phyloP scores from a whole-genome alignment of 1,140 invertebrate genomes.

The Stegodyphus mimosarum region DNA sequence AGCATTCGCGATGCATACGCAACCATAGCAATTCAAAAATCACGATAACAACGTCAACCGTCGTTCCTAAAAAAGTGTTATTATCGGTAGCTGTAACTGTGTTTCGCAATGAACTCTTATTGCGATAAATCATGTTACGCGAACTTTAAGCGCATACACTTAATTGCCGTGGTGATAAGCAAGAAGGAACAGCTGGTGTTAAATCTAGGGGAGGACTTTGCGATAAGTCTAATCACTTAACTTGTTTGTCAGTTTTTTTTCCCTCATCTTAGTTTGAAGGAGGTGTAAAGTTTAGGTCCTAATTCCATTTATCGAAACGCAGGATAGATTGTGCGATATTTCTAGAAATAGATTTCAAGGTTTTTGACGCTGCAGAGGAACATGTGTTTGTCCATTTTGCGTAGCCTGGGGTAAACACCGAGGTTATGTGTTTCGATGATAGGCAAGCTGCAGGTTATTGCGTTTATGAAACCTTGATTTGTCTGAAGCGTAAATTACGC shows the following conservation, averaged over 20 bases:
- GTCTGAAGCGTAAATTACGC: no score
- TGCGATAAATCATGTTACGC: not conserved
- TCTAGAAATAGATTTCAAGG: no score
- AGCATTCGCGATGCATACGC: no score
- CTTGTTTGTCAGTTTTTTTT: not conserved
- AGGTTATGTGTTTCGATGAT: no score
- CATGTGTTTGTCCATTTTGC: no score
- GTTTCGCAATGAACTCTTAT: not conserved
- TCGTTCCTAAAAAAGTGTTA: not conserved
- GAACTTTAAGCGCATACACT: not conserved
- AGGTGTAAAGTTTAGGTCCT: slow-evolving; percentile 18
- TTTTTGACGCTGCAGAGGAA: no score
- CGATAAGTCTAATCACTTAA: not conserved
- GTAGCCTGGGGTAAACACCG: no score
- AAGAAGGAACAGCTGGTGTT: not conserved
- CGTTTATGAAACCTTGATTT: no score
- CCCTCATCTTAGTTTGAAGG: not conserved
- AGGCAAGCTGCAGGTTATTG: no score
- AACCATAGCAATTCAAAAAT: no score
- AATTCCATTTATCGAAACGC: not conserved
- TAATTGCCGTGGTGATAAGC: not conserved
- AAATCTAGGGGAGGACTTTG: not conserved
- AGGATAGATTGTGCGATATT: not conserved
- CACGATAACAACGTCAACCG: no score
- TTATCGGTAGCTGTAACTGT: not conserved